Evolutionary conservation across 1,140 invertebrate genomes (phyloP).

Genomic region (Carposina sasakii): DNA sequence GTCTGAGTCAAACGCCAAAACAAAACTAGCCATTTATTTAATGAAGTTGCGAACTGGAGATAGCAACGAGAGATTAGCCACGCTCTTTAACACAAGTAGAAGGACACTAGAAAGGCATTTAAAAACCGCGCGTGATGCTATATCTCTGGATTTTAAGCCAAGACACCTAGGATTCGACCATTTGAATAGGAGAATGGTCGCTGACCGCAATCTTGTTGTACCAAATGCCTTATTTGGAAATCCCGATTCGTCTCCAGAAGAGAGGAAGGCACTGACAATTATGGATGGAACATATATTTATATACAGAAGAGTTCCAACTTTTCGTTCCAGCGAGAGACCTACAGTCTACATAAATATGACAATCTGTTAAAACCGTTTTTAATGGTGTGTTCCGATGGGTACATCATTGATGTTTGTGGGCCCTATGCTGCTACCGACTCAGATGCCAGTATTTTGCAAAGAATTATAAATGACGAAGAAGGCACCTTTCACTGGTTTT

Average conservation of each 20-base stretch:
- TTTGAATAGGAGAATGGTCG: background rate
- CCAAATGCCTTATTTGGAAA: conserved; percentile 7
- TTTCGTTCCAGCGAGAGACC: background rate
- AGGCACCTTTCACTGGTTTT: conserved; percentile 6
- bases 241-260: background rate
- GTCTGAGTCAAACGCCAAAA: background rate
- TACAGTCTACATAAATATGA: conserved; percentile 4
- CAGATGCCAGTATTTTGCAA: conserved; percentile 4
- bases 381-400: conserved; percentile 1
- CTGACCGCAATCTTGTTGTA: conserved; percentile 2
- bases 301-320: conserved; percentile 6
- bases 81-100: conserved; percentile 6
- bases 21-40: background rate
- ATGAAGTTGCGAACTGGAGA: conserved; percentile 1
- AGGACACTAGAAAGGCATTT: conserved; percentile 4
- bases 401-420: conserved; percentile 1
- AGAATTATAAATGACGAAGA: conserved; percentile 1
- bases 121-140: background rate
- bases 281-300: conserved; percentile 10
- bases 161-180: conserved; percentile 6
- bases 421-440: conserved; percentile 1
- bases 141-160: background rate
- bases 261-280: background rate
- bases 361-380: conserved; percentile 3
- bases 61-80: conserved; percentile 2